Evolutionary conservation across 2,113 vertebrate genomes (phyloP).

Genomic region (Miniopterus natalensis): DNA sequence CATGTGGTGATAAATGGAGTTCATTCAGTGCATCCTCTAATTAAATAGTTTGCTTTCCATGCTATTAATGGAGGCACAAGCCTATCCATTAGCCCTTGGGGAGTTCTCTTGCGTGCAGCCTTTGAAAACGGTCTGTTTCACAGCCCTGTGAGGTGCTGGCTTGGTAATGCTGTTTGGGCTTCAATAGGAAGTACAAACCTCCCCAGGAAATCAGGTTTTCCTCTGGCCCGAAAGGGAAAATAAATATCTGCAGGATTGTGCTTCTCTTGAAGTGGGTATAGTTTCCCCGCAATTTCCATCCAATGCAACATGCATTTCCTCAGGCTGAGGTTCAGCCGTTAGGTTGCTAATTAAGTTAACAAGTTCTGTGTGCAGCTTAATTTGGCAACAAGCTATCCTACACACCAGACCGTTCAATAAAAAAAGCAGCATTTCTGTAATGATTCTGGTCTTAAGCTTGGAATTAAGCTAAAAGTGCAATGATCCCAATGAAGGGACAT

Average conservation of each 20-base stretch:
- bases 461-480: constrained; percentile 81
- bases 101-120: neutral
- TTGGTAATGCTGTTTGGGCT: neutral
- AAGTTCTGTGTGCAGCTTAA: constrained; percentile 79
- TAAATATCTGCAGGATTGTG: neutral
- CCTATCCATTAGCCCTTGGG: neutral
- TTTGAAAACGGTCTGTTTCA: neutral
- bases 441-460: constrained; percentile 79
- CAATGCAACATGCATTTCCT: constrained; percentile 33
- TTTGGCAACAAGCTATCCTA: constrained; percentile 77
- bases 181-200: neutral
- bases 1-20: constrained; percentile 84
- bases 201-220: neutral
- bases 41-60: constrained; percentile 83
- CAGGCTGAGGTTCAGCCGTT: constrained; percentile 74
- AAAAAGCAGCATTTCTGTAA: constrained; percentile 76
- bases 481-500: constrained; percentile 70
- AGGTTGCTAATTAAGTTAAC: constrained; percentile 85
- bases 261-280: neutral
- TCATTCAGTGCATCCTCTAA: constrained; percentile 80
- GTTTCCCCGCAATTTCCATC: constrained; percentile 36
- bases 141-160: neutral
- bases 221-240: neutral
- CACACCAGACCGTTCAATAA: constrained; percentile 68
- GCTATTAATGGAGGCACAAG: constrained; percentile 73